Conservation (phyloP, 2,797 vertebrate species). For the Phoeniculus purpureus region DNA sequence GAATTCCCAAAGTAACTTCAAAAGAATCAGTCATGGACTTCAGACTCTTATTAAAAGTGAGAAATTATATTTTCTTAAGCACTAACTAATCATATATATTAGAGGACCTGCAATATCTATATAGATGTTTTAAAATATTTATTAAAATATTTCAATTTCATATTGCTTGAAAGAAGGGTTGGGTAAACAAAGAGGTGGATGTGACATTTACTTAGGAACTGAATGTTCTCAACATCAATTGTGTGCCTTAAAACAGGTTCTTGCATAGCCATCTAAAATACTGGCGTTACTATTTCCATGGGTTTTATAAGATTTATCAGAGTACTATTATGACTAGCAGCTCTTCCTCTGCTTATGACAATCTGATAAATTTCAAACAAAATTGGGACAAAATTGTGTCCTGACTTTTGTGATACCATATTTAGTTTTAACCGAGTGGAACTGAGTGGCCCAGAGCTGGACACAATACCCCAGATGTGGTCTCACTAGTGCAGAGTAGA, state of each 20-base stretch:
- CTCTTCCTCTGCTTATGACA: accelerated
- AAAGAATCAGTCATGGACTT: neutral
- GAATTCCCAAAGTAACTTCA: neutral
- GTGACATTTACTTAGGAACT: neutral
- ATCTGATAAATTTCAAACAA: neutral
- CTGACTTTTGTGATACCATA: neutral
- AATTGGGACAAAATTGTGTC: neutral
- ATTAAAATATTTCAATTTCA: neutral
- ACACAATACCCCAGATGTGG: too few species aligned
- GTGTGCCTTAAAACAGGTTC: neutral
- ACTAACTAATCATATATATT: neutral
- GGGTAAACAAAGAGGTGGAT: neutral
- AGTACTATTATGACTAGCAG: neutral
- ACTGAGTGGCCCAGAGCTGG: too few species aligned
- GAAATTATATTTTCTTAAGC: neutral
- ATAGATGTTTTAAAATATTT: neutral
- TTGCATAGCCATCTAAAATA: neutral
- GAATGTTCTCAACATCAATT: neutral
- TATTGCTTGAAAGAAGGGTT: neutral
- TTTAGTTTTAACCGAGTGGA: neutral
- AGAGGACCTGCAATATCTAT: neutral
- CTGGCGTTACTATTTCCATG: neutral
- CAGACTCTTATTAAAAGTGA: neutral
- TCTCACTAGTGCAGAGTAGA: too few species aligned
- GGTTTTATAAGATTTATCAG: neutral